Evolutionary conservation across 2,888 invertebrate genomes (phyloP).

Genomic region (Entomobrya proxima): DNA sequence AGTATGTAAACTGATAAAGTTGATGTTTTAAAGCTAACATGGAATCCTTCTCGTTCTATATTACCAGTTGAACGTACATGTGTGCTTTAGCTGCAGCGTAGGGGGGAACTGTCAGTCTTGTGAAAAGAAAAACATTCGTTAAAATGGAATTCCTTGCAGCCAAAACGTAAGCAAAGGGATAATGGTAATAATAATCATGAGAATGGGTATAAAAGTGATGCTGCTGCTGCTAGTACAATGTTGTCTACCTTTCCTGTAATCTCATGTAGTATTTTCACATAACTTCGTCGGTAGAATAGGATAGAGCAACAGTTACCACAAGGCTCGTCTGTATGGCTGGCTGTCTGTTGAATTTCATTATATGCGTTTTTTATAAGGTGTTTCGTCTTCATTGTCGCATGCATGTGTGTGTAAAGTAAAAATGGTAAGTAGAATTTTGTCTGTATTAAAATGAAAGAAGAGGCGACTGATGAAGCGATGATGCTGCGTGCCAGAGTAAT

Average conservation of each 20-base stretch:
- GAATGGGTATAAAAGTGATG: slow-evolving; percentile 41
- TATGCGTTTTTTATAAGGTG: slow-evolving; percentile 27
- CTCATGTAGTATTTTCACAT: slow-evolving; percentile 4
- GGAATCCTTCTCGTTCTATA: background rate
- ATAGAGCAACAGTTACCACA: slow-evolving; percentile 7
- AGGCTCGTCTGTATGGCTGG: slow-evolving; percentile 8
- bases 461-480: slow-evolving; percentile 67
- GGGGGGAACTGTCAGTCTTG: slow-evolving; percentile 63
- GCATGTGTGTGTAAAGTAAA: background rate
- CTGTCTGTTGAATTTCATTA: background rate
- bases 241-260: background rate
- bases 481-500: slow-evolving; percentile 50
- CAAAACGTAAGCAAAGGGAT: background rate
- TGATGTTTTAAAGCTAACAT: slow-evolving; percentile 12
- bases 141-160: slow-evolving; percentile 63
- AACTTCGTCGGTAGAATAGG: background rate
- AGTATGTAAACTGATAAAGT: background rate
- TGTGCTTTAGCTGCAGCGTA: slow-evolving; percentile 31
- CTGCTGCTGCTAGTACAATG: slow-evolving; percentile 2
- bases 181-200: slow-evolving; percentile 14
- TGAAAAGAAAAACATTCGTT: slow-evolving; percentile 62
- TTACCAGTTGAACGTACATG: slow-evolving; percentile 33
- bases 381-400: slow-evolving; percentile 9
- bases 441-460: slow-evolving; percentile 51
- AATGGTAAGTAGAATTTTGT: background rate